phyloP scores from a whole-genome alignment of 2,113 vertebrate species.

The Himantopus leucocephalus region DNA sequence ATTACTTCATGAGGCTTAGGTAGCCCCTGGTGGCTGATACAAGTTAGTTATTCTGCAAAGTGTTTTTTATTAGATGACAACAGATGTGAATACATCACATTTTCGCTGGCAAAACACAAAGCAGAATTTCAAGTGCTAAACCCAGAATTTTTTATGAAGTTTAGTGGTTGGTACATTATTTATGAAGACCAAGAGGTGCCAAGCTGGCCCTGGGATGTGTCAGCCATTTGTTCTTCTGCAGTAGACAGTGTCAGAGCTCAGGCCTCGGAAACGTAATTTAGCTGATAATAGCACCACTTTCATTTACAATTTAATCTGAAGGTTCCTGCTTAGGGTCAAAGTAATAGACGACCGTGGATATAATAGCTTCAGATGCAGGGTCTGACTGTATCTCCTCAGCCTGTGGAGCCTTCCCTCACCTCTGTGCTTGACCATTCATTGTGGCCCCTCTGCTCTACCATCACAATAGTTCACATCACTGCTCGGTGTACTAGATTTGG shows the following conservation, averaged over 20 bases:
- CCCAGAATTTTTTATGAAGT: background rate
- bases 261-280: background rate
- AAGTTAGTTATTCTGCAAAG: background rate
- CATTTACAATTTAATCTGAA: conserved; percentile 3
- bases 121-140: background rate
- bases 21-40: background rate
- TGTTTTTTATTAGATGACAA: background rate
- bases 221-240: background rate
- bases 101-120: background rate
- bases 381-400: background rate
- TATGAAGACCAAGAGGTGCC: background rate
- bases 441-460: background rate
- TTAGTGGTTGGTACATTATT: background rate
- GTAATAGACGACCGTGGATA: background rate
- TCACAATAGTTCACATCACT: background rate
- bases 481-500: background rate
- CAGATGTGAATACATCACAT: background rate
- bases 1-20: background rate
- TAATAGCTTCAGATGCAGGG: background rate
- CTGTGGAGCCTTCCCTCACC: background rate
- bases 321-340: background rate
- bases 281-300: background rate
- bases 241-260: background rate
- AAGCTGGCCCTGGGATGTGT: background rate
- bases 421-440: background rate